A percentile compares a stretch with the other conserved stretches of the same genome.
phyloP scores from a whole-genome alignment of 1,140 invertebrate genomes.

The Anoplolepis gracilipes region DNA sequence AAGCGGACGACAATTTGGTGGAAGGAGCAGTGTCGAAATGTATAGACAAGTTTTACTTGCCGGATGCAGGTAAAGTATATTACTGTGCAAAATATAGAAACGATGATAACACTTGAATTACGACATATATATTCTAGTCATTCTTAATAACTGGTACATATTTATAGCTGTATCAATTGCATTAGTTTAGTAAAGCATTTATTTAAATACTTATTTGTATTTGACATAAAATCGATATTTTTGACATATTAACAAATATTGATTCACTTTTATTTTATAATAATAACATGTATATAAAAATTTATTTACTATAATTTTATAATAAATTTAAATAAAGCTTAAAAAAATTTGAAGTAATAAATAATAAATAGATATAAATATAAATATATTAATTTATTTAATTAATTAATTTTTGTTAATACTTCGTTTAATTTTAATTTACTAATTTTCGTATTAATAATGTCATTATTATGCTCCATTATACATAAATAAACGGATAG shows the following conservation, averaged over 20 bases:
- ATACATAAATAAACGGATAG: not conserved
- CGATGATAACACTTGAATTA: not conserved
- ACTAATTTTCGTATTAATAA: too few species aligned
- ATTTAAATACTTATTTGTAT: too few species aligned
- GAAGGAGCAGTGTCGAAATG: constrained; percentile 99
- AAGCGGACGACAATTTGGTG: constrained; percentile 97
- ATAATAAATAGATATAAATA: not conserved
- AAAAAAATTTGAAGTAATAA: not conserved
- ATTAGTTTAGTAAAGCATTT: not conserved
- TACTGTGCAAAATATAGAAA: not conserved
- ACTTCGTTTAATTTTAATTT: constrained; percentile 21
- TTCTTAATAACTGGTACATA: constrained; percentile 3
- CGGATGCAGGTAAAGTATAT: constrained; percentile 92
- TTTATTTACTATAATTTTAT: not conserved
- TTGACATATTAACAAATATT: not conserved
- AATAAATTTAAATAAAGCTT: not conserved
- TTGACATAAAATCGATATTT: constrained; percentile 20
- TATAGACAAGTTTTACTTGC: constrained; percentile 98
- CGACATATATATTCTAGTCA: not conserved
- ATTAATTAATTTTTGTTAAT: not conserved
- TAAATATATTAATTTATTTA: not conserved
- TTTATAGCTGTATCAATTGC: constrained; percentile 31
- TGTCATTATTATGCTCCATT: too few species aligned
- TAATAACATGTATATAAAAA: not conserved
- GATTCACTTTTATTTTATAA: not conserved